Conservation (phyloP, 2,113 vertebrate species). For the Ivindomyrus marchei region DNA sequence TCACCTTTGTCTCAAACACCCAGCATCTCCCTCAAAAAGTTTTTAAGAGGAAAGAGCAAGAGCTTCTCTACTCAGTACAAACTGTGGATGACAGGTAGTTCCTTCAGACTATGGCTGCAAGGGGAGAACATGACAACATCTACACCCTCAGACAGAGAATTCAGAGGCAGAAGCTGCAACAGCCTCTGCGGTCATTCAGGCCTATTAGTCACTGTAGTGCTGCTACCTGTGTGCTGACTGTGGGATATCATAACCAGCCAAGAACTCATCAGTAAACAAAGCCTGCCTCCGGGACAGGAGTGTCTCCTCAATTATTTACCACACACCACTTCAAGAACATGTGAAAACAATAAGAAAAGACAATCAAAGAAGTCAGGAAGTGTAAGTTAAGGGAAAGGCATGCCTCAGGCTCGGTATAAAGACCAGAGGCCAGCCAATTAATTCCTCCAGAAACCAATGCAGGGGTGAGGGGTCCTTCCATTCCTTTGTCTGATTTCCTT, state of each 20-base stretch:
- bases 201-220: not conserved
- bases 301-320: slow-evolving; percentile 44
- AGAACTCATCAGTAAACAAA: slow-evolving; percentile 30
- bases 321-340: slow-evolving; percentile 21
- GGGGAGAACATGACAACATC: not conserved
- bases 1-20: not conserved
- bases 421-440: slow-evolving; percentile 52
- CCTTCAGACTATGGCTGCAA: slow-evolving; percentile 1
- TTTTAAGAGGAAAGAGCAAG: not conserved
- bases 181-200: not conserved
- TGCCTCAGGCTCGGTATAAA: slow-evolving; percentile 40
- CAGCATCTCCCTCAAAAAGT: not conserved
- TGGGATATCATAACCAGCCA: slow-evolving; percentile 34
- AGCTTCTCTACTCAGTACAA: not conserved
- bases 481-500: slow-evolving; percentile 46
- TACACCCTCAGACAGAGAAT: not conserved
- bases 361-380: slow-evolving; percentile 39
- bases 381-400: slow-evolving; percentile 41
- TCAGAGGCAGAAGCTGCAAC: slow-evolving; percentile 4
- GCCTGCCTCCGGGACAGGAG: slow-evolving; percentile 36
- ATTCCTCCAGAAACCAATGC: slow-evolving; percentile 41
- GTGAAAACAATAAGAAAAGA: slow-evolving; percentile 31
- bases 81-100: not conserved
- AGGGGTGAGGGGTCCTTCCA: slow-evolving; percentile 37
- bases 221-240: slow-evolving; percentile 19